phyloP scores from a whole-genome alignment of 2,888 invertebrate species.

The Orchestes rusci region DNA sequence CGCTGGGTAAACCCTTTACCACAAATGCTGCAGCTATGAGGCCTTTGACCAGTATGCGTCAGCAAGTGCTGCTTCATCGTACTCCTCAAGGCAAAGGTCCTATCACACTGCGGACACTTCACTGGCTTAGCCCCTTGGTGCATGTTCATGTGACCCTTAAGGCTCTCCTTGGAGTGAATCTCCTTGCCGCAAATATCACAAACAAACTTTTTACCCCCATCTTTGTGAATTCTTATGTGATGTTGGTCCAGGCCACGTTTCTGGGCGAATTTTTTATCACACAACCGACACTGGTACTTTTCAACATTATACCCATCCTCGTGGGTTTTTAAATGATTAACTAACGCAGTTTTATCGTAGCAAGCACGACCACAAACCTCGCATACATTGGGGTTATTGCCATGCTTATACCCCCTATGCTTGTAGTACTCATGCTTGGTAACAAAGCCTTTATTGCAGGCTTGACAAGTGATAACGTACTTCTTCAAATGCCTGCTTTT shows the following conservation, averaged over 20 bases:
- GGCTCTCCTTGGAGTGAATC: conserved; percentile 39
- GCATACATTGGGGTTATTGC: conserved; percentile 26
- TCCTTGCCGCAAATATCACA: conserved; percentile 49
- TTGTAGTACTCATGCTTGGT: conserved; percentile 34
- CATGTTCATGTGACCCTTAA: conserved; percentile 32
- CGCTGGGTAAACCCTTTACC: conserved; percentile 48
- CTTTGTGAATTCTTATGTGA: conserved; percentile 24
- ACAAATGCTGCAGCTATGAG: conserved; percentile 49
- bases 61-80: conserved; percentile 42
- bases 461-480: conserved; percentile 43
- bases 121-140: conserved; percentile 41
- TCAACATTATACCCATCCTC: conserved; percentile 9
- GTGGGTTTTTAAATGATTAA: conserved; percentile 23
- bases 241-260: conserved; percentile 26
- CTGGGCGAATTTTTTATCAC: conserved; percentile 25
- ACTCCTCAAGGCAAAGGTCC: conserved; percentile 49
- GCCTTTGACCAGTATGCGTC: conserved; percentile 48
- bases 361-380: conserved; percentile 27
- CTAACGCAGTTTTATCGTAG: conserved; percentile 29
- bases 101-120: conserved; percentile 50
- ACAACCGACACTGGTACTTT: conserved; percentile 22
- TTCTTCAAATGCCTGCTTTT: conserved; percentile 49
- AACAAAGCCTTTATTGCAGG: conserved; percentile 32
- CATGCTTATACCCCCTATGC: conserved; percentile 31
- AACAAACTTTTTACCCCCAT: conserved; percentile 28